These are phyloP conservation scores for Macrotrachela quadricornifera DNA, from an alignment of 1,140 invertebrate genomes.

Conservation along the genomic window DNA sequence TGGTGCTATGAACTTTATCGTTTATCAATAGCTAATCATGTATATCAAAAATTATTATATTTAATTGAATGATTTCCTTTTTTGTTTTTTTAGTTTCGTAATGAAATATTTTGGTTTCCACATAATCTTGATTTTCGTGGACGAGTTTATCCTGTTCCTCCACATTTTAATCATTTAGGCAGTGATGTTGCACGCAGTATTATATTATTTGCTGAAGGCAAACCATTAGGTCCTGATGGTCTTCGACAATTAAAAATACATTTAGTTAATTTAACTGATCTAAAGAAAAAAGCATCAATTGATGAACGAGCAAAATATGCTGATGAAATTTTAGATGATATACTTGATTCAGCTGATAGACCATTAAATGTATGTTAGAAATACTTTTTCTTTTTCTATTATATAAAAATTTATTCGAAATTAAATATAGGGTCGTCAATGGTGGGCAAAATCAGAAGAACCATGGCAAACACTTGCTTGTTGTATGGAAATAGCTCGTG, in stretches of 20 bases:
- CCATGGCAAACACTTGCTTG: slow-evolving; percentile 94
- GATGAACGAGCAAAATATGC: slow-evolving; percentile 57
- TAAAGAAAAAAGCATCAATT: slow-evolving; percentile 57
- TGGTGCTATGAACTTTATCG: slow-evolving; percentile 84
- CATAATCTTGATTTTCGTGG: slow-evolving; percentile 96
- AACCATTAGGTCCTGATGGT: slow-evolving; percentile 61
- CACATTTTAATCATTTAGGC: slow-evolving; percentile 72
- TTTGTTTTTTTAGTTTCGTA: slow-evolving; percentile 42
- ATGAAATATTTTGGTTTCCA: slow-evolving; percentile 77
- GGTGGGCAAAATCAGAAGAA: slow-evolving; percentile 80
- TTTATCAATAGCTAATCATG: slow-evolving; percentile 63
- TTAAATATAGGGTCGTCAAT: slow-evolving; percentile 40
- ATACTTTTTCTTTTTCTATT: too few species aligned
- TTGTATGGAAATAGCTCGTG: slow-evolving; percentile 62
- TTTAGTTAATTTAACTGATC: slow-evolving; percentile 73
- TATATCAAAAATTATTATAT: too few species aligned
- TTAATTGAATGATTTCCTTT: too few species aligned
- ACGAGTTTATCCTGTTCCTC: slow-evolving; percentile 77
- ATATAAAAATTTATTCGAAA: too few species aligned
- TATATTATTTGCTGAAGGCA: slow-evolving; percentile 54
- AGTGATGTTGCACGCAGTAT: slow-evolving; percentile 65
- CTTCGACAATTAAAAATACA: slow-evolving; percentile 87
- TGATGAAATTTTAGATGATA: slow-evolving; percentile 54
- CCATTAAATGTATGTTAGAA: slow-evolving; percentile 38
- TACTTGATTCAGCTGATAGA: slow-evolving; percentile 73